Evolutionary conservation across 2,888 invertebrate species (phyloP).

Genomic region (Drosophila robusta): DNA sequence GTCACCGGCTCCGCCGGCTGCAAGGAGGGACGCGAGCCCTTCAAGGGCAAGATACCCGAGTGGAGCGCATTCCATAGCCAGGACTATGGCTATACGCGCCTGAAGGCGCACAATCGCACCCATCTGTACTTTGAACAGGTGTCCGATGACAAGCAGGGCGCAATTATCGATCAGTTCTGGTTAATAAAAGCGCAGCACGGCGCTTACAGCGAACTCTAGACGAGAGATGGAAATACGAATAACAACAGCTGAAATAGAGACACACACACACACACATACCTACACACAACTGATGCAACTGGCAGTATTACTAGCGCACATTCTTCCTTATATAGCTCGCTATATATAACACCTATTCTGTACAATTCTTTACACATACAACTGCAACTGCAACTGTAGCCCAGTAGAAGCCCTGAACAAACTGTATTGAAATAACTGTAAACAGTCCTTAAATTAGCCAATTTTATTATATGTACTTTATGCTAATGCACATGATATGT

Average conservation of each 20-base stretch:
- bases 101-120: constrained; percentile 91
- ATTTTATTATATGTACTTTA: constrained; percentile 24
- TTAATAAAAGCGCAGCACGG: constrained; percentile 87
- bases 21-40: constrained; percentile 92
- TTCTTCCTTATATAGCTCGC: constrained; percentile 29
- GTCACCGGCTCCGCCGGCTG: constrained; percentile 96
- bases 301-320: constrained; percentile 68
- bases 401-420: constrained; percentile 20
- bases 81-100: constrained; percentile 97
- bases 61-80: constrained; percentile 95
- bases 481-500: not conserved
- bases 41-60: constrained; percentile 86
- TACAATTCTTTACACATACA: constrained; percentile 12
- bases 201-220: constrained; percentile 57
- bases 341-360: not conserved
- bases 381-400: constrained; percentile 21
- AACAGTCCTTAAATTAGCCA: constrained; percentile 43
- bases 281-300: constrained; percentile 36
- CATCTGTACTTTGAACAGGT: constrained; percentile 97
- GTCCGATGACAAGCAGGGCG: constrained; percentile 89
- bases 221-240: not conserved
- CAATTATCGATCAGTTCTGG: constrained; percentile 90
- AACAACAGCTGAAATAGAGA: not conserved
- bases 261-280: constrained; percentile 2
- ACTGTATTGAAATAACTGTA: constrained; percentile 14